Evolutionary conservation across 37 sponge, comb jelly and placozoan genomes (phyloP), one percentile per base, ranked within the genome.

Genomic region (Agelas oroides): DNA sequence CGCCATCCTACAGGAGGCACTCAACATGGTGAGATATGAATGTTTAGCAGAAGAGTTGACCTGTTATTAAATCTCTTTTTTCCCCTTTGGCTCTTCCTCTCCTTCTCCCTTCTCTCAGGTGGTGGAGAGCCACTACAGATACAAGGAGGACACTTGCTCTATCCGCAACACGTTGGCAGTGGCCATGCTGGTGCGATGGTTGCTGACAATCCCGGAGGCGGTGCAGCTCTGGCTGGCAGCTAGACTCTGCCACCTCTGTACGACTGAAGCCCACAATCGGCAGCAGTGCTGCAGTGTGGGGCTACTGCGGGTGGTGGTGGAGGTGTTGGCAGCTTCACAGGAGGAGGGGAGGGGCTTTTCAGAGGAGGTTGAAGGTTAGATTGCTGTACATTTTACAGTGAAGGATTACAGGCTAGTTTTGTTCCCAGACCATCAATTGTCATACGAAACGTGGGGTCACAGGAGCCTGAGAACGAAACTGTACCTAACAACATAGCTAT

Each of bases 231-330:
- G 86, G 91, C 57, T 89, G 62, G 73, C 77, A 21, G 37, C n/a
- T 21, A 39, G 77, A 21, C 71, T 89, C 25, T 60, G 56, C 20
- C 85, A 89, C 58, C 53, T 89, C 23, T 83, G 84, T 57, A 34
- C 73, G 30, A 32, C 17, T 36, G 77, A 71, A 33, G 72, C 84
- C 0, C 84, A 82, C 77, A 95, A 95, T 71, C 64, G 78, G 55
- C 92, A 91, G 83, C 78, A 70, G 56, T 95, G 95, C 73, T 95
- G 95, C 52, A 61, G 60, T 41, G 90, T 71, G 14, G 90, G 95
- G 20, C 38, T 89, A 31, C 53, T 92, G 59, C 76, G 58, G 21
- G 62, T 65, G n/a, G 59, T 89, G 31, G 38, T 89, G 61, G 69
- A 81, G 25, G 78, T 92, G 12, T 81, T 95, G 53, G 59, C 70